Evolutionary conservation across 2,113 vertebrate genomes (phyloP).

Genomic region (Otolemur garnettii): DNA sequence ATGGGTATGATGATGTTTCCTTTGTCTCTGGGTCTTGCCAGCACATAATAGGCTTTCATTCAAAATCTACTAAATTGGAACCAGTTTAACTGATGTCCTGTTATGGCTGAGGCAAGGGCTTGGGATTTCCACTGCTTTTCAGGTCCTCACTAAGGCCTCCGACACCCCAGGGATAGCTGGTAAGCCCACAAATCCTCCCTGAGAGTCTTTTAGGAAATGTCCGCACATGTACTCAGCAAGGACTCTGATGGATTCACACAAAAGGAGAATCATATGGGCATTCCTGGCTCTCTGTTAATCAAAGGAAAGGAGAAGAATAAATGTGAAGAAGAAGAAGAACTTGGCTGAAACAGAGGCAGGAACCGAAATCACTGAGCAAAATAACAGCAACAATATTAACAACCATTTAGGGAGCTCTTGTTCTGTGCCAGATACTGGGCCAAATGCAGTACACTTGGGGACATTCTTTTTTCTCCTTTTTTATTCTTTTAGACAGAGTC

Average conservation of each 20-base stretch:
- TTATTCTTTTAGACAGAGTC: too few species aligned
- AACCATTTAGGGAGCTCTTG: not conserved
- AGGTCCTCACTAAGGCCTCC: not conserved
- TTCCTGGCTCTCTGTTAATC: not conserved
- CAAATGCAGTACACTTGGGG: not conserved
- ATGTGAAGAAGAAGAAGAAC: not conserved
- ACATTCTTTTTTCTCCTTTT: not conserved
- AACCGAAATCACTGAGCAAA: not conserved
- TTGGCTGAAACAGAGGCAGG: not conserved
- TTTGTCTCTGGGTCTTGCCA: not conserved
- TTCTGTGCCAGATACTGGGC: not conserved
- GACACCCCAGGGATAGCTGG: not conserved
- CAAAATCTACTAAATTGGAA: not conserved
- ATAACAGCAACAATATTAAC: not conserved
- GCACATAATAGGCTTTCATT: not conserved
- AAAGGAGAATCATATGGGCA: not conserved
- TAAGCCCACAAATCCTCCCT: not conserved
- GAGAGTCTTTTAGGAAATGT: not conserved
- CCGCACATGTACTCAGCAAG: accelerated
- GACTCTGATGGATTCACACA: not conserved
- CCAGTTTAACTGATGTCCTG: not conserved
- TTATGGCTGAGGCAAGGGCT: not conserved
- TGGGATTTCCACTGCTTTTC: not conserved
- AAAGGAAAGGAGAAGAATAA: not conserved
- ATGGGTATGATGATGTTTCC: too few species aligned